Base-by-base conservation (phyloP, 1,140 invertebrate genomes). In the Muscidifurax raptorellus region DNA sequence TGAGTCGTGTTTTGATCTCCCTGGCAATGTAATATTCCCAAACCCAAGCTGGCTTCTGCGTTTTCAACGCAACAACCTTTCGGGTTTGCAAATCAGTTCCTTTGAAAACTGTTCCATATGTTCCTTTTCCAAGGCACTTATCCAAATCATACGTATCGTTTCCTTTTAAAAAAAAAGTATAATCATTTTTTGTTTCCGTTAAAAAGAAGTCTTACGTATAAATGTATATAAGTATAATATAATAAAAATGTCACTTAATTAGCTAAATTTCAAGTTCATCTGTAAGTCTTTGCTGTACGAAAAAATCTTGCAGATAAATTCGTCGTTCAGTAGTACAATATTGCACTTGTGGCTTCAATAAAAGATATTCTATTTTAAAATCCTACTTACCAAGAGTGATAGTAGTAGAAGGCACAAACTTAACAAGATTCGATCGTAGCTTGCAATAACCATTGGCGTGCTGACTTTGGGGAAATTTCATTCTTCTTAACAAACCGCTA, bases 11-110 rank as follows among this genome's bases (percentile, higher is more conserved):
- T 88, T 96, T 95, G 86, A 97, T 95, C 92, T 97, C 96, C 88
- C 96, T 94, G 85, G 95, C 95, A 86, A 97, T 96, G 89, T 97
- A 97, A 90, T 95, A 97, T 91, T 97, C 96, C 96, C 96, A 97
- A 83, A 95, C 94, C 90, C 96, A 96, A 47, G 95, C 94, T 4
- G 96, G 96, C 86, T 95, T 96, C 91, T 97, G 96, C 88, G 96
- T 95, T 91, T 97, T 97, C 18, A 96, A 91, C 10, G 96, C 96
- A 77, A 96, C 95, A 2, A 93, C 93, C 85, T 94, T 94, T 86
- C 94, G 94, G 13, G 93, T 95, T 86, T 94, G 93, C 18, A 93
- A 82, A 88, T 95, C 94, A n/a, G 91, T 83, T 86, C 94, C 95
- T 88, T 96, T 94, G 87, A 94, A 96, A 76, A 97, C 95, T 25